These are phyloP conservation scores for Illadopsis cleaveri DNA, from an alignment of 2,113 vertebrate species.

Conservation along the genomic window DNA sequence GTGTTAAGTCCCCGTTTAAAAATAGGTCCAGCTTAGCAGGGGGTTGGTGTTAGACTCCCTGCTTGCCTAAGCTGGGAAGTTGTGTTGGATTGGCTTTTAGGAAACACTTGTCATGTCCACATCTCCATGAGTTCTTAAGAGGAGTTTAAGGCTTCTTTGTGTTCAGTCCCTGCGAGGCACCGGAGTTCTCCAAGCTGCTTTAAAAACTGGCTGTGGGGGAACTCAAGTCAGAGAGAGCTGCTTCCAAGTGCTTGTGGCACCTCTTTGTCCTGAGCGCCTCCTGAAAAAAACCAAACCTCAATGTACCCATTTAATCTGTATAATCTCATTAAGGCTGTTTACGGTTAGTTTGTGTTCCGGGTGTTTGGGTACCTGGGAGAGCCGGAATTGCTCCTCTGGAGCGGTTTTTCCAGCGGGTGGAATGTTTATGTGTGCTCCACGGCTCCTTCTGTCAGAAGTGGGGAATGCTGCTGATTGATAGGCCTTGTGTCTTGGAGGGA, in stretches of 20 bases:
- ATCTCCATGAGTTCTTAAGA: not conserved
- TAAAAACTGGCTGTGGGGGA: not conserved
- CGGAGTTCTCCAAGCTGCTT: not conserved
- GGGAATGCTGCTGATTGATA: not conserved
- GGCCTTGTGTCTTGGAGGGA: not conserved
- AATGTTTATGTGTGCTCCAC: not conserved
- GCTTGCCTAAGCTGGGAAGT: not conserved
- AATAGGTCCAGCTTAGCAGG: not conserved
- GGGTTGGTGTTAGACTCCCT: not conserved
- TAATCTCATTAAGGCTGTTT: conserved; percentile 20
- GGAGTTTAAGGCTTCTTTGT: not conserved
- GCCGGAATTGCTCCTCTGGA: conserved; percentile 5
- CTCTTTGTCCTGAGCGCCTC: not conserved
- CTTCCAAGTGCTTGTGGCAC: not conserved
- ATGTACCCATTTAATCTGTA: not conserved
- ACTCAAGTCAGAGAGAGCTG: not conserved
- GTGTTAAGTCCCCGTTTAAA: not conserved
- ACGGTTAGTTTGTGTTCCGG: not conserved
- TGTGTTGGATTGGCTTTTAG: not conserved
- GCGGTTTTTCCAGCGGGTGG: not conserved
- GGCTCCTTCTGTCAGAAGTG: not conserved
- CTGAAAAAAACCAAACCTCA: not conserved
- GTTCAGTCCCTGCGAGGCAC: not conserved
- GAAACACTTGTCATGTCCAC: not conserved
- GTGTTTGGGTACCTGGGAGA: not conserved